phyloP scores from a whole-genome alignment of 2,113 vertebrate genomes.

The Panurus biarmicus region DNA sequence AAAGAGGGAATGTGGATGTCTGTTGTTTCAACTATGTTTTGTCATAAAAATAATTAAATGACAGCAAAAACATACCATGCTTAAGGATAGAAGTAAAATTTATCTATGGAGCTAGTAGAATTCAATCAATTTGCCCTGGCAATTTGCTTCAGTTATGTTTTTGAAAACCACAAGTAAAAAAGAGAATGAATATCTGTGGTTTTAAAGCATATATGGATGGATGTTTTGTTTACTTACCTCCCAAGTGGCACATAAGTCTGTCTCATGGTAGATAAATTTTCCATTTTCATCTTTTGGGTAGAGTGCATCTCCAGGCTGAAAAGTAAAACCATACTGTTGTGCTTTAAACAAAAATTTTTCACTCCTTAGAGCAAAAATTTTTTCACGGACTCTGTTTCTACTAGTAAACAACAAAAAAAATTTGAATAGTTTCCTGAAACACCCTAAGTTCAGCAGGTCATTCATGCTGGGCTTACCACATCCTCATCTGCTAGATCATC shows the following conservation, averaged over 20 bases:
- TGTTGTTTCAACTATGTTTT: neutral
- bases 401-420: neutral
- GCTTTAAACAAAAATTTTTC: neutral
- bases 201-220: neutral
- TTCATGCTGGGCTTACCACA: slow-evolving; percentile 16
- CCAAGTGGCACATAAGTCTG: slow-evolving; percentile 89
- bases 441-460: neutral
- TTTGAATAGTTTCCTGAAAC: neutral
- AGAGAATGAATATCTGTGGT: neutral
- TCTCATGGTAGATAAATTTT: slow-evolving; percentile 79
- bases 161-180: neutral
- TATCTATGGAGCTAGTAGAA: neutral
- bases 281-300: slow-evolving; percentile 84
- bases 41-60: neutral
- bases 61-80: neutral
- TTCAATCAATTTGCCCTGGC: neutral
- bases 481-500: neutral
- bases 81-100: neutral
- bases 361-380: neutral
- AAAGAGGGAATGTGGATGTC: neutral
- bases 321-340: neutral
- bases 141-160: neutral
- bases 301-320: slow-evolving; percentile 81
- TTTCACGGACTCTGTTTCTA: neutral
- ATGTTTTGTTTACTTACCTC: slow-evolving; percentile 77